Conservation (phyloP, 2,113 vertebrate species). For the Muntiacus muntjak region DNA sequence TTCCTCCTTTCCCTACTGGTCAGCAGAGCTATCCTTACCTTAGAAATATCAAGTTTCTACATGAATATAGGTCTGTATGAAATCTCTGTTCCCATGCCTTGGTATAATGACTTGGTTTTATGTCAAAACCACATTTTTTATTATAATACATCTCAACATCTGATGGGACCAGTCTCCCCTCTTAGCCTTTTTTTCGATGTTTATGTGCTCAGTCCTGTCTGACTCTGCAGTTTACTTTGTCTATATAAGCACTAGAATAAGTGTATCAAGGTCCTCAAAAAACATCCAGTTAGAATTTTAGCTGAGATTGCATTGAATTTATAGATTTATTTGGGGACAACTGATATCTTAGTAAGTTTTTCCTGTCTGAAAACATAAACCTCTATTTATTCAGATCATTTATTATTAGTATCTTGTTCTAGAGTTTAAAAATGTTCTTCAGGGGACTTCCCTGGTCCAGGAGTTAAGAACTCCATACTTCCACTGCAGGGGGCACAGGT, state of each 20-base stretch:
- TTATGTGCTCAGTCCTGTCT: not conserved
- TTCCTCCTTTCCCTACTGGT: not conserved
- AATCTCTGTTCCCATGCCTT: not conserved
- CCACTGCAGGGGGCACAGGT: not conserved
- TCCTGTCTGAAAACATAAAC: not conserved
- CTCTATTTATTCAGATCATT: not conserved
- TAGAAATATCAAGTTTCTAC: not conserved
- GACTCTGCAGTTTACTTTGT: not conserved
- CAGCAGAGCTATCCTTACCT: not conserved
- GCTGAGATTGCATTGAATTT: not conserved
- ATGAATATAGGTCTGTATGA: not conserved
- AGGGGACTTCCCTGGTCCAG: not conserved
- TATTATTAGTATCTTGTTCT: not conserved
- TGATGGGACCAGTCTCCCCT: not conserved
- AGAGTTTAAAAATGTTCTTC: not conserved
- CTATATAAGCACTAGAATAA: not conserved
- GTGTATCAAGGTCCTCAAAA: not conserved
- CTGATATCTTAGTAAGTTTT: not conserved
- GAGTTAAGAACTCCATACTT: not conserved
- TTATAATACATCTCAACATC: not conserved
- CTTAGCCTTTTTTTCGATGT: not conserved
- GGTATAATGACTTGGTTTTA: not conserved
- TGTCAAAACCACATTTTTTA: not conserved
- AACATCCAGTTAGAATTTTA: not conserved
- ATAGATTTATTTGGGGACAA: not conserved